These are phyloP conservation scores for Phyllotreta cruciferae DNA, from an alignment of 2,888 invertebrate genomes.

Conservation along the genomic window DNA sequence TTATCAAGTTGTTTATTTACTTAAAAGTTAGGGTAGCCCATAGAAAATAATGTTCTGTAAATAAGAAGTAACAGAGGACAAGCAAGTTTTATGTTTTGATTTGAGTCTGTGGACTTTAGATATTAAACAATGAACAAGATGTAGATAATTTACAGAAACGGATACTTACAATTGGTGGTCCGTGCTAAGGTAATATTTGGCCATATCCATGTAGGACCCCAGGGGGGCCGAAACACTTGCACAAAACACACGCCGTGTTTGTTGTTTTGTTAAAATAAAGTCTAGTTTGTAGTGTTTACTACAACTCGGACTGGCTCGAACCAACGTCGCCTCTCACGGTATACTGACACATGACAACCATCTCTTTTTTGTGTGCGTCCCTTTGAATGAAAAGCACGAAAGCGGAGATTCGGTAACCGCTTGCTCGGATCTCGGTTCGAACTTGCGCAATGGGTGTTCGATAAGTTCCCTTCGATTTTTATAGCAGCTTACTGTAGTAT, in stretches of 20 bases:
- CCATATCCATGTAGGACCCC: slow-evolving; percentile 55
- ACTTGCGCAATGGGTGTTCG: slow-evolving; percentile 15
- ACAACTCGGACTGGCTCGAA: slow-evolving; percentile 13
- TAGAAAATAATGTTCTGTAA: too few relatives aligned
- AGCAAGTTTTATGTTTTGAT: too few relatives aligned
- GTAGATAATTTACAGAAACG: not conserved
- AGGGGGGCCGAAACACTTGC: slow-evolving; percentile 52
- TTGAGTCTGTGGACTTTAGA: too few relatives aligned
- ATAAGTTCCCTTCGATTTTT: too few relatives aligned
- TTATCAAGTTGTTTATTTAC: too few relatives aligned
- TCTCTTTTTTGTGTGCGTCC: slow-evolving; percentile 16
- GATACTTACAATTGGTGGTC: slow-evolving; percentile 43
- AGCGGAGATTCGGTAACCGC: not conserved
- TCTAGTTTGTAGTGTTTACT: slow-evolving; percentile 19
- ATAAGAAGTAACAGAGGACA: too few relatives aligned
- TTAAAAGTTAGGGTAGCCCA: too few relatives aligned
- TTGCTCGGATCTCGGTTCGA: not conserved
- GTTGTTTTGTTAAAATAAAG: slow-evolving; percentile 33
- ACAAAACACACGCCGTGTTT: slow-evolving; percentile 51
- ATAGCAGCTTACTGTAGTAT: too few relatives aligned
- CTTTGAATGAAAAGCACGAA: slow-evolving; percentile 7
- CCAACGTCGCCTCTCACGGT: slow-evolving; percentile 30
- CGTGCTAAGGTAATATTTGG: slow-evolving; percentile 50
- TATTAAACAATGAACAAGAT: slow-evolving; percentile 4
- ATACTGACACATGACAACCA: slow-evolving; percentile 37